phyloP scores from a whole-genome alignment of 1,140 invertebrate species.

The Bombus pyrosoma region DNA sequence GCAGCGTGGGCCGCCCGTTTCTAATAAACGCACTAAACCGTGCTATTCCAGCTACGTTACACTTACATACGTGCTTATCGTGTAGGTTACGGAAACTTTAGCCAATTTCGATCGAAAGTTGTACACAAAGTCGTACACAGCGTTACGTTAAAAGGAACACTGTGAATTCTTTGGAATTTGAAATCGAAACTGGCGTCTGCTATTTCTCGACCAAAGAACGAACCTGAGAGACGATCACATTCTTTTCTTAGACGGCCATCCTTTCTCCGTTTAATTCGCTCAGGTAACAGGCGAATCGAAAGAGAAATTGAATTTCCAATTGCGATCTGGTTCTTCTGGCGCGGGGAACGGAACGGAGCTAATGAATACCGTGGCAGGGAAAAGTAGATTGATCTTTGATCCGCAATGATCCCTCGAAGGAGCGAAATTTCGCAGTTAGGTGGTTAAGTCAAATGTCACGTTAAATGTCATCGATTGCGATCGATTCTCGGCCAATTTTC shows the following conservation, averaged over 20 bases:
- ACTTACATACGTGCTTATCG: neutral
- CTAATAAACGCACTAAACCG: neutral
- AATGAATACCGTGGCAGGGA: slow-evolving; percentile 39
- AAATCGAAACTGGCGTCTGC: neutral
- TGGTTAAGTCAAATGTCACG: slow-evolving; percentile 55
- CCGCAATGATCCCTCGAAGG: slow-evolving; percentile 21
- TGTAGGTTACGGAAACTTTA: neutral
- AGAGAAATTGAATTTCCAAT: slow-evolving; percentile 45
- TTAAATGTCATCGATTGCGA: slow-evolving; percentile 53
- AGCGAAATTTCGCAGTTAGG: slow-evolving; percentile 54
- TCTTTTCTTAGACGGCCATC: neutral
- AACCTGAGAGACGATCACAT: neutral
- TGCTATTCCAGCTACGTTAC: neutral
- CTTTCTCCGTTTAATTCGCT: slow-evolving; percentile 23
- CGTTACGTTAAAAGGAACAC: neutral
- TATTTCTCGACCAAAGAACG: neutral
- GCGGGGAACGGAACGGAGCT: neutral
- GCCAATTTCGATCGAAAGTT: neutral
- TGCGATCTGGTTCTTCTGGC: slow-evolving; percentile 9
- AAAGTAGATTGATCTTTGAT: slow-evolving; percentile 52
- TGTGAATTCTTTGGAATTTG: neutral
- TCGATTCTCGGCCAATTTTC: slow-evolving; percentile 55
- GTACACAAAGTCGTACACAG: neutral
- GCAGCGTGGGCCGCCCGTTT: neutral
- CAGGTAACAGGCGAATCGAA: neutral